Evolutionary conservation across 2,797 vertebrate genomes (phyloP), one percentile per base, ranked within the genome.

Genomic region (Melopsittacus undulatus): DNA sequence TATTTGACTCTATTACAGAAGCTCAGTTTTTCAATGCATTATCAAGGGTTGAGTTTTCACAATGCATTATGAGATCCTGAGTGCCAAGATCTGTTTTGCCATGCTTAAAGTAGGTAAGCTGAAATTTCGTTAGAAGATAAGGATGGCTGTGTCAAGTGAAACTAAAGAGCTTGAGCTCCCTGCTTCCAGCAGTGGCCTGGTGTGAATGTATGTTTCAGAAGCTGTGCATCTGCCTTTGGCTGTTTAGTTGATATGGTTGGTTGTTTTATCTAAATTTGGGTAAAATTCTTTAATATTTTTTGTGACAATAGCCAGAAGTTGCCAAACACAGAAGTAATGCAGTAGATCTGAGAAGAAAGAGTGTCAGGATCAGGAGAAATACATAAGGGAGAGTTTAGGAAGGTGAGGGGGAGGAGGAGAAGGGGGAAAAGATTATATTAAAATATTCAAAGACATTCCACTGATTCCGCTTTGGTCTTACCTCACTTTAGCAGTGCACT

Each of bases 401-500:
- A 42, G 21, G 45, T 1, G 13, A 30, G 1, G 4, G 2, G 24
- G 7, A 13, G 3, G 5, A 8, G 2, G 2, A 3, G 2, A 6
- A 5, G 5, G 5, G 6, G 5, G 73, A 34, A 18, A 42, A 4
- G 5, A 49, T 18, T n/a, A 43, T 10, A 2, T 52, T 17, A 72
- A 77, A 82, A 64, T 22, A 68, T 34, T 46, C 18, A 29, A 57
- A 68, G 11, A 20, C 2, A 26, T 57, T 73, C 15, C 5, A 22
- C 8, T 21, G 13, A 63, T 13, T 40, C 61, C 5, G 19, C 15
- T 70, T 74, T 45, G 17, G 8, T 42, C 29, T 49, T 8, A 32
- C 26, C 20, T 79, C 12, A 24, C 14, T 7, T 45, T 49, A 24
- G 18, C 10, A 72, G 22, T 27, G 6, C 0, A 2, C 17, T 42